Percentiles rank a stretch among this genome's conserved stretches.
Evolutionary conservation across 2,797 vertebrate genomes (phyloP).

Genomic region (Falco columbarius): DNA sequence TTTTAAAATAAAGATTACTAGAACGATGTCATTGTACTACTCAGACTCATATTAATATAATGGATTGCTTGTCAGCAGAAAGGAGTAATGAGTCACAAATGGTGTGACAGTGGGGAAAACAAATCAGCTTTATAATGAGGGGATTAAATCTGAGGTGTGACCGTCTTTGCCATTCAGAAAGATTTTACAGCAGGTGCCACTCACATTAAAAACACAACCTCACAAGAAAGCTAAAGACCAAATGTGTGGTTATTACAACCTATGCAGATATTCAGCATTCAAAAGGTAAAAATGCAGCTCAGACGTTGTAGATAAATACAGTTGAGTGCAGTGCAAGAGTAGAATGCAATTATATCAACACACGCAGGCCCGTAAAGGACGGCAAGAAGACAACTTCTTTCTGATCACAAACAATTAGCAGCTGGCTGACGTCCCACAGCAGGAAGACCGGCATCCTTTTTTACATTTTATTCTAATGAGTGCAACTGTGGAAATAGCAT

Average conservation of each 20-base stretch:
- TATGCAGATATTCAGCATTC: not conserved
- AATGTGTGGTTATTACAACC: not conserved
- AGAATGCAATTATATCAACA: not conserved
- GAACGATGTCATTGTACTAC: not conserved
- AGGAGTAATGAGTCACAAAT: not conserved
- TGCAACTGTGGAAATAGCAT: not conserved
- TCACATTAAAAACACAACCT: not conserved
- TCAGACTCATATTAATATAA: not conserved
- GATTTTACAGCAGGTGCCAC: not conserved
- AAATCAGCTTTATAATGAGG: not conserved
- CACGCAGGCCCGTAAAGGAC: not conserved
- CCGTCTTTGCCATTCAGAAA: not conserved
- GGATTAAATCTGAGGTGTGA: not conserved
- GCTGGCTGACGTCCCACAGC: not conserved
- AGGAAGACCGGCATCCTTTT: not conserved
- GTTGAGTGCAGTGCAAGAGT: not conserved
- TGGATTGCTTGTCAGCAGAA: not conserved
- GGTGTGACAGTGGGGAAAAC: not conserved
- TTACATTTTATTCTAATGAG: not conserved
- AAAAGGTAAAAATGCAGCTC: not conserved
- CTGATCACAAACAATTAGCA: slow-evolving; percentile 7
- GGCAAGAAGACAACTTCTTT: not conserved
- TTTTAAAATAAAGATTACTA: not conserved
- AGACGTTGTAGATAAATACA: not conserved
- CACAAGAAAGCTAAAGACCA: not conserved